Evolutionary conservation across 2,113 vertebrate genomes (phyloP), one percentile per base, ranked within the genome.

Genomic region (Maccullochella peelii): DNA sequence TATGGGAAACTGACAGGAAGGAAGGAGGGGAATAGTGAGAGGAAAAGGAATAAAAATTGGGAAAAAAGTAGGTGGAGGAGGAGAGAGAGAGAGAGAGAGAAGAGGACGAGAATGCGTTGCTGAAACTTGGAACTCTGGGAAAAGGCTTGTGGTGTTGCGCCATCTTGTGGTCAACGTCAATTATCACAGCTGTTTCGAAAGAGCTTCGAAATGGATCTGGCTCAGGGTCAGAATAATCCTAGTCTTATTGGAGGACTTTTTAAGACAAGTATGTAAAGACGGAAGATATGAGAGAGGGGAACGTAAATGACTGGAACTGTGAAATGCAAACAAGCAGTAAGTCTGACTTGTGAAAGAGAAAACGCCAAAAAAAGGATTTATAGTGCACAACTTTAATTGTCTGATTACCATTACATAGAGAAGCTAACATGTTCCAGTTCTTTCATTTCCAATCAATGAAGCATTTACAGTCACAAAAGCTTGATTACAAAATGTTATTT

Each of bases 151-250:
- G 9, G 20, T 49, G 63, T 65, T 59, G 65, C 55, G 0, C 86
- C 90, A 84, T 65, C 90, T 84, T 79, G 80, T 90, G 89, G 88
- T 58, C 25, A 40, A 42, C 54, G 33, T 18, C 2, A 0, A 27
- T 49, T 7, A 73, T 59, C 2, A 36, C 73, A 40, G 0, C 0
- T 66, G 21, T 50, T 36, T 30, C 6, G 30, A 42, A 67, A 11
- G 11, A 33, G 18, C 12, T 18, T 38, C 20, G 9, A n/a, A 16
- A 12, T 1, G 18, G 20, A 57, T 61, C 7, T 15, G 18, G 5
- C 8, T 49, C 33, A 25, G 8, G 14, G 5, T 33, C 61, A 44
- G 50, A 54, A 27, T 12, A 23, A 8, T 47, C 20, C 0, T 10
- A 0, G 38, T 33, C 12, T 50, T 2, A 15, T 15, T 23, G 33